Evolutionary conservation across 2,888 invertebrate genomes (phyloP), one percentile per base, ranked within the genome.

Genomic region (Blera fallax): DNA sequence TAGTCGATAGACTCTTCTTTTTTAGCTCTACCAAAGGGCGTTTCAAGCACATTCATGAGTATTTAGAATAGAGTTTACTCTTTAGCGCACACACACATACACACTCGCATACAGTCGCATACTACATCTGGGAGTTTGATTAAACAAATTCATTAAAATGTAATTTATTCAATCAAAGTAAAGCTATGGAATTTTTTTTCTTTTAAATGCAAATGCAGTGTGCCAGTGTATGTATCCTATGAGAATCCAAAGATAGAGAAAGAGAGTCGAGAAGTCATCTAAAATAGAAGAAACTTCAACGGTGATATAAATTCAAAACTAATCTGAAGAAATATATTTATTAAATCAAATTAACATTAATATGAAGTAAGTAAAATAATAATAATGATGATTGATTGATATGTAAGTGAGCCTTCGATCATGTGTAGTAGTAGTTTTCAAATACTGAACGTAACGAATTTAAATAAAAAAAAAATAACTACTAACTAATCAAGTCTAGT

Each of bases 41-140:
- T 8, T 69, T 54, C 79, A 65, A 70, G 80, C 84, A 76, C 78
- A 83, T 74, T 74, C 74, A 80, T 45, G 14, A 80, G 14, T 16
- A 29, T 27, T 67, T 29, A 77, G 32, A 69, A 52, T 27, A 29
- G 18, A 16, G 34, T 32, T 29, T 37, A 58, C n/a, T 50, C 6
- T n/a, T 65, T 58, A 43, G 2, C 4, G 24, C 24, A 24, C 24
- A 24, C 24, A 24, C 24, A 24, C 24, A n/a, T n/a, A 24, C 18
- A 11, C 50, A 60, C 58, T 29, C 45, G 65, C 64, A 79, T 54
- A 65, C 76, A 65, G 64, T 74, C 32, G 80, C 64, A 74, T 69
- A 64, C 40, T 50, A 58, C 52, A 65, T 56, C 24, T 18, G 21
- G 34, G 34, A 34, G n/a, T 45, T 45, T 48, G 62, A 65, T 65